phyloP scores from a whole-genome alignment of 1,140 invertebrate species.

The Polyergus mexicanus region DNA sequence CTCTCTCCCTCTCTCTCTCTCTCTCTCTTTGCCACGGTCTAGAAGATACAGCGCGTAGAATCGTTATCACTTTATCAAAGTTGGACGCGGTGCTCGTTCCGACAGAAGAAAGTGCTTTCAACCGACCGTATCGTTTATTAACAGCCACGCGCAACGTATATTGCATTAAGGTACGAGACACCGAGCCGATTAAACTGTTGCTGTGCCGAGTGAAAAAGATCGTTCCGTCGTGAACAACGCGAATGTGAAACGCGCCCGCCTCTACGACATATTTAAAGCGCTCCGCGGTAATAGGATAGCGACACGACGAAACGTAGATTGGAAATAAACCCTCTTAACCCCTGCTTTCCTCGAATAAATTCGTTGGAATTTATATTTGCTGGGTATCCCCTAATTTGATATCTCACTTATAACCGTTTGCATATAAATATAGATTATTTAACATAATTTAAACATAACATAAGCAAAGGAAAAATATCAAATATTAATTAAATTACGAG shows the following conservation, averaged over 20 bases:
- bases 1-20: neutral
- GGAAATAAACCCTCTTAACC: conserved; percentile 28
- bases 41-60: conserved; percentile 38
- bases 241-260: conserved; percentile 1
- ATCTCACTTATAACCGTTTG: neutral
- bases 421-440: neutral
- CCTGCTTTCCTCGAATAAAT: conserved; percentile 5
- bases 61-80: conserved; percentile 64
- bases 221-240: conserved; percentile 27
- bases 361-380: neutral
- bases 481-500: neutral
- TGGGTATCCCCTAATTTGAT: conserved; percentile 3
- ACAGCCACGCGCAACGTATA: conserved; percentile 45
- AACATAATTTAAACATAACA: neutral
- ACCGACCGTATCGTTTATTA: conserved; percentile 61
- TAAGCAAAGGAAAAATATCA: neutral
- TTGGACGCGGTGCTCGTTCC: conserved; percentile 8
- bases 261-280: conserved; percentile 49
- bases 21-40: neutral
- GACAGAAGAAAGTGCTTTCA: conserved; percentile 44
- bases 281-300: conserved; percentile 26
- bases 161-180: conserved; percentile 61
- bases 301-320: conserved; percentile 32
- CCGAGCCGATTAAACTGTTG: conserved; percentile 59
- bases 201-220: conserved; percentile 37